These are phyloP conservation scores for Pangasius sanitwongsei DNA, from an alignment of 2,797 vertebrate genomes.

Conservation along the genomic window DNA sequence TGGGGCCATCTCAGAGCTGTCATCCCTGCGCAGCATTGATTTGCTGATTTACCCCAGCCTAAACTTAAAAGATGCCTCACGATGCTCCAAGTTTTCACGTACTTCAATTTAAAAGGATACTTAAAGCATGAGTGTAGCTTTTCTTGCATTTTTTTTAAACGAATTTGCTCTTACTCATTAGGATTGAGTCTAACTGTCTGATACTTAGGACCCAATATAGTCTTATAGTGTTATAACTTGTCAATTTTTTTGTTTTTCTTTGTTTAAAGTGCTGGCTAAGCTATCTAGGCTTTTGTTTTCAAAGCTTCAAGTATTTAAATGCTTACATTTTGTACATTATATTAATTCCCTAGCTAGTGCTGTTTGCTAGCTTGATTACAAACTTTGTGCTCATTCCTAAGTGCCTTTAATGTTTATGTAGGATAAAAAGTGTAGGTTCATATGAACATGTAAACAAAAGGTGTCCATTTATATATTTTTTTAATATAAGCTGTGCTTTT, in stretches of 20 bases:
- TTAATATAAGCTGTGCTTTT: not conserved
- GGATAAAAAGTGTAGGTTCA: not conserved
- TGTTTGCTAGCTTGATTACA: not conserved
- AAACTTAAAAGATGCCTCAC: constrained; percentile 32
- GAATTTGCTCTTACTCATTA: not conserved
- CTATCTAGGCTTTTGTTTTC: not conserved
- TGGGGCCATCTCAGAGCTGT: constrained; percentile 33
- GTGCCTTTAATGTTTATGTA: not conserved
- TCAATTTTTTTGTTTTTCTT: not conserved
- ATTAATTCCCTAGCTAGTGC: not conserved
- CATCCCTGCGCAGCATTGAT: constrained; percentile 43
- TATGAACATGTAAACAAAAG: not conserved
- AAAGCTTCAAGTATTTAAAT: not conserved
- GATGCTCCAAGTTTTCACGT: not conserved
- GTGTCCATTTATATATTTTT: not conserved
- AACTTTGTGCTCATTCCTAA: not conserved
- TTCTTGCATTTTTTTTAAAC: not conserved
- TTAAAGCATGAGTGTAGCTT: constrained; percentile 9
- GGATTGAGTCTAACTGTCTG: not conserved
- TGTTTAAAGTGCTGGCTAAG: not conserved
- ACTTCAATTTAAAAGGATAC: constrained; percentile 21
- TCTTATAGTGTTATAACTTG: not conserved
- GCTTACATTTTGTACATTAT: not conserved
- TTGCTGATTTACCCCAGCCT: constrained; percentile 43
- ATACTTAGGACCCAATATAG: not conserved